phyloP scores from a whole-genome alignment of 53 echinoderm and acorn worm genomes.

The Paracentrotus lividus region DNA sequence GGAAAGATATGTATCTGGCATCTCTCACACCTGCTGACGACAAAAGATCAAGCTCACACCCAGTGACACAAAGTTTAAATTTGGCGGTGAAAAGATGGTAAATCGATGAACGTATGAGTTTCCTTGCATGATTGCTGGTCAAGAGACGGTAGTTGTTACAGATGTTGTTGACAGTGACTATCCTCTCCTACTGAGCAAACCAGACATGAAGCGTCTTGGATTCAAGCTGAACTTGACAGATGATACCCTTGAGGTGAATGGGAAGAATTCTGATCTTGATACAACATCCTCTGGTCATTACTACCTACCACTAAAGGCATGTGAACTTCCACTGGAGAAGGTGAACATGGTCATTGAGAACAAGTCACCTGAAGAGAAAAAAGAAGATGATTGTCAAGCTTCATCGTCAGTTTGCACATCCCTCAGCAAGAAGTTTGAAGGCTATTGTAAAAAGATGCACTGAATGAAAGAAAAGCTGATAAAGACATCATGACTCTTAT shows the following conservation, averaged over 20 bases:
- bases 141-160: conserved; percentile 59
- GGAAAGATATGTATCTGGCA: conserved; percentile 68
- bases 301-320: conserved; percentile 61
- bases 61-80: conserved; percentile 70
- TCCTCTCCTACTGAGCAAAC: conserved; percentile 73
- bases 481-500: conserved; percentile 27
- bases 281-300: conserved; percentile 71
- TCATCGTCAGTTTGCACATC: conserved; percentile 71
- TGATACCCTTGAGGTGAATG: conserved; percentile 69
- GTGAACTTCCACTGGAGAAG: conserved; percentile 30
- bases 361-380: conserved; percentile 53
- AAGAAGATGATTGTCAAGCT: conserved; percentile 63
- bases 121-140: conserved; percentile 58
- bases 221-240: conserved; percentile 66
- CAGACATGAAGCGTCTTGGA: conserved; percentile 66
- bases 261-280: conserved; percentile 42
- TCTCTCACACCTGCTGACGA: not conserved
- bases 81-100: conserved; percentile 69
- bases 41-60: not conserved
- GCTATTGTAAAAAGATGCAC: conserved; percentile 53
- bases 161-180: conserved; percentile 73
- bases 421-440: conserved; percentile 66
- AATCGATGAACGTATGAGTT: conserved; percentile 56
- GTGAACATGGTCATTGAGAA: conserved; percentile 64
- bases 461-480: conserved; percentile 58